Evolutionary conservation across 1,140 invertebrate genomes (phyloP).

Genomic region (Diprion similis): DNA sequence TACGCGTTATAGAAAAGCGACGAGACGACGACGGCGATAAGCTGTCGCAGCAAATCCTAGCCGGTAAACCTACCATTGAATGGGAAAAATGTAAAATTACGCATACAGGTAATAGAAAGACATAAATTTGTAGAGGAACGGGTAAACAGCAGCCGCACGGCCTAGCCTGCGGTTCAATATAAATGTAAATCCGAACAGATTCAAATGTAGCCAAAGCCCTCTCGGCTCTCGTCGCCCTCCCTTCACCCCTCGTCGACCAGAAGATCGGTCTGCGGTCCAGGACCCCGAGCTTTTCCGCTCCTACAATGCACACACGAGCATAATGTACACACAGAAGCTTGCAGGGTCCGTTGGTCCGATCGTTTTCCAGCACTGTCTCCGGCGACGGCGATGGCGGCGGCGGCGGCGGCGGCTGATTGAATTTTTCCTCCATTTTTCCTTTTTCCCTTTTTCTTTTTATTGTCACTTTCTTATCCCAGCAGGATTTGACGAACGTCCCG

Average conservation of each 20-base stretch:
- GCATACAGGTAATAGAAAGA: background rate
- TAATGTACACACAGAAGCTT: background rate
- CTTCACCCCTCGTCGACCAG: background rate
- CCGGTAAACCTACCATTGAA: background rate
- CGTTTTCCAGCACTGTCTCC: background rate
- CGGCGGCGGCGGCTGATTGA: slow-evolving; percentile 33
- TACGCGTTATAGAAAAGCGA: too few relatives aligned
- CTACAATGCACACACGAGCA: background rate
- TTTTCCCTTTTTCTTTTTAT: slow-evolving; percentile 27
- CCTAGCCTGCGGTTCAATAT: slow-evolving; percentile 57
- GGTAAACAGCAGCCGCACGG: slow-evolving; percentile 43
- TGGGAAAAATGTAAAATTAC: slow-evolving; percentile 1
- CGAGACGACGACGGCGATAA: too few relatives aligned
- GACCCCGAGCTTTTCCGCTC: background rate
- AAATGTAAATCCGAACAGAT: slow-evolving; percentile 62
- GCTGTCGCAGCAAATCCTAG: too few relatives aligned
- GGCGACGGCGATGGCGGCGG: too few relatives aligned
- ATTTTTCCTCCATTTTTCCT: slow-evolving; percentile 16
- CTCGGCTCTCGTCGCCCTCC: background rate
- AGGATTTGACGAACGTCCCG: slow-evolving; percentile 1
- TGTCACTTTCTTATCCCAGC: background rate
- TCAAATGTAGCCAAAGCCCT: slow-evolving; percentile 41
- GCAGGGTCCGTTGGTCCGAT: background rate
- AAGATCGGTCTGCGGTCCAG: background rate
- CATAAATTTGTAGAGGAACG: slow-evolving; percentile 17